Evolutionary conservation across 2,888 invertebrate species (phyloP).

Genomic region (Drosophila kanekoi): DNA sequence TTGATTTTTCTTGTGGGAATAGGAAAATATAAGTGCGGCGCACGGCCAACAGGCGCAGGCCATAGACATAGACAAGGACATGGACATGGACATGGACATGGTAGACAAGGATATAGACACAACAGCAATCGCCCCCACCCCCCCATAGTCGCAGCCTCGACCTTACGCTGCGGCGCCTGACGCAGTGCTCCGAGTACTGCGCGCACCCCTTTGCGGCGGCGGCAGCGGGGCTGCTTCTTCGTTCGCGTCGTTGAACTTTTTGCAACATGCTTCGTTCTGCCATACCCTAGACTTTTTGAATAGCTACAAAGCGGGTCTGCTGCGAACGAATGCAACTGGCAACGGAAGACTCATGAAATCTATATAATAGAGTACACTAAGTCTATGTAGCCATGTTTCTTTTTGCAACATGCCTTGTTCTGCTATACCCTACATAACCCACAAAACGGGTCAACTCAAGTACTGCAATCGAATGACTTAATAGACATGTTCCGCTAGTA

Average conservation of each 20-base stretch:
- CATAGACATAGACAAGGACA: conserved; percentile 44
- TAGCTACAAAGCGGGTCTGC: background rate
- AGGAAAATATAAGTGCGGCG: conserved; percentile 47
- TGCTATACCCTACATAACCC: too few relatives aligned
- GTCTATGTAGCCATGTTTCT: too few relatives aligned
- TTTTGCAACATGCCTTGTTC: too few relatives aligned
- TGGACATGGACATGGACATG: conserved; percentile 28
- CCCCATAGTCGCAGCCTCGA: background rate
- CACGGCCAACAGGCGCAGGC: conserved; percentile 32
- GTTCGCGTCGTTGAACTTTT: conserved; percentile 76
- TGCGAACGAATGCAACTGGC: too few relatives aligned
- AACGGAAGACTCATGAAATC: too few relatives aligned
- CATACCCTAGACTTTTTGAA: background rate
- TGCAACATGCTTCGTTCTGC: conserved; percentile 58
- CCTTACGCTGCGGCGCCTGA: conserved; percentile 1
- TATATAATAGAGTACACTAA: too few relatives aligned
- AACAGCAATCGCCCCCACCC: background rate
- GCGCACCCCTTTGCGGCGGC: conserved; percentile 38
- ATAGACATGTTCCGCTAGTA: too few relatives aligned
- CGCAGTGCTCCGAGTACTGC: conserved; percentile 16
- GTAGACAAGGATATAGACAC: conserved; percentile 42
- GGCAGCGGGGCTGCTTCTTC: conserved; percentile 30
- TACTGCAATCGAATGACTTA: too few relatives aligned
- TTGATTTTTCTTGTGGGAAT: conserved; percentile 80
- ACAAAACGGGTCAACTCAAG: too few relatives aligned